Evolutionary conservation across 2,888 invertebrate species (phyloP), one percentile per base, ranked within the genome.

Genomic region (Odontomyia ornata): DNA sequence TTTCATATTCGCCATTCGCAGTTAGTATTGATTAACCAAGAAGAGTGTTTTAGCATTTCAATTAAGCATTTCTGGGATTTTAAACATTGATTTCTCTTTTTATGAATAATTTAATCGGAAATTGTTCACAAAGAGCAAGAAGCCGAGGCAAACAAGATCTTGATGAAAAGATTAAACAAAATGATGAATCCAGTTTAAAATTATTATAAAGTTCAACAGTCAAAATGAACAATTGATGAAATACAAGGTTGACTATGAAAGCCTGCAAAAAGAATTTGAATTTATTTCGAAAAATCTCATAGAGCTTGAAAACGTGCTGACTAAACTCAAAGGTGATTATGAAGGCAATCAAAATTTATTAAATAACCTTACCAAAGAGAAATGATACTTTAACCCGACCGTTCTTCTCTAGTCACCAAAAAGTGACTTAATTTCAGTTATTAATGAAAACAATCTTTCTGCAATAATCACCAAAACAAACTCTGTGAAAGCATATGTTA

Each of bases 101-200:
- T n/a, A n/a, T n/a, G n/a, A n/a, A n/a, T n/a, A n/a, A n/a, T n/a
- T n/a, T n/a, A 73, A 30, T 5, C 73, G 1, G 73, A 73, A 36
- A 43, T 73, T 5, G 43, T 73, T n/a, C 23, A 21, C 11, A 73
- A 60, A 43, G 73, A 73, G 28, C 73, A 73, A 25, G 73, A 73
- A 60, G 57, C 60, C 1, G 73, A 73, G 11, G 43, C 60, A 23
- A 57, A 60, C 21, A 73, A 28, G 81, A 81, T 15, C 69, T 83
- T 0, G 80, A 73, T 30, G 82, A 82, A 2, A 81, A 83, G 57
- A 28, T 84, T 21, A 81, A 82, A 0, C 1, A 56, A 43, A 36
- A 46, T 7, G 23, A 67, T 23, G 52, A 67, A 28, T 11, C 11
- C 15, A 57, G 2, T 2, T 1, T 36, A 0, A 60, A 36, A 15